Percentiles rank a stretch among this genome's conserved stretches.
Evolutionary conservation across 1,140 invertebrate genomes (phyloP).

Genomic region (Sitobion miscanthi): DNA sequence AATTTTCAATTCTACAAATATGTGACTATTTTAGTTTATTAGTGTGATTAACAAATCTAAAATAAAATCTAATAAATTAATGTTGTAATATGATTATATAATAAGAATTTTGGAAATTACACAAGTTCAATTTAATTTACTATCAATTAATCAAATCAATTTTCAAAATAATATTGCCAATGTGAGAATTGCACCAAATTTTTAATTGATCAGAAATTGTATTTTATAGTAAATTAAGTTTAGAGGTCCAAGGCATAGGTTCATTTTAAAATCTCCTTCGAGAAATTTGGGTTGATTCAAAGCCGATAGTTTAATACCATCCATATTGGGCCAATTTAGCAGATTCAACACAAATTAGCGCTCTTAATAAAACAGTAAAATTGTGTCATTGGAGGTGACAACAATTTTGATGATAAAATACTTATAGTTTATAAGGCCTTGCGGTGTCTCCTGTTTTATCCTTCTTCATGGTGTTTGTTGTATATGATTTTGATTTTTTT

Average conservation of each 20-base stretch:
- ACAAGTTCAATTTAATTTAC: neutral
- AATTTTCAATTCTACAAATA: neutral
- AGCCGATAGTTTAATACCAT: neutral
- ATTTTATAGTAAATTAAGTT: neutral
- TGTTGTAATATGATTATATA: neutral
- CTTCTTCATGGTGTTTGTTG: slow-evolving; percentile 63
- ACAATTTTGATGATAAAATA: slow-evolving; percentile 63
- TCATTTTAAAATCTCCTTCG: too few relatives aligned
- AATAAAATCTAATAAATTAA: neutral
- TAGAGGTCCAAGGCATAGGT: neutral
- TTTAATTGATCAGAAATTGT: neutral
- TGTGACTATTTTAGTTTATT: neutral
- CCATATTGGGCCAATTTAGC: neutral
- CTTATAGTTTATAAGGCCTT: slow-evolving; percentile 84
- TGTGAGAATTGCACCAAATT: neutral
- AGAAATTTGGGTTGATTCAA: neutral
- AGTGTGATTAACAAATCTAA: neutral
- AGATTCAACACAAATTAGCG: neutral
- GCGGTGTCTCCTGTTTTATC: slow-evolving; percentile 74
- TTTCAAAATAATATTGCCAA: neutral
- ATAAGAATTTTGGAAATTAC: neutral
- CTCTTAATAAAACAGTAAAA: neutral
- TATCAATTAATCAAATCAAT: neutral
- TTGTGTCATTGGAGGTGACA: neutral
- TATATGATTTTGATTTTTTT: neutral